phyloP scores from a whole-genome alignment of 2,797 vertebrate genomes.

The Cebuella pygmaea region DNA sequence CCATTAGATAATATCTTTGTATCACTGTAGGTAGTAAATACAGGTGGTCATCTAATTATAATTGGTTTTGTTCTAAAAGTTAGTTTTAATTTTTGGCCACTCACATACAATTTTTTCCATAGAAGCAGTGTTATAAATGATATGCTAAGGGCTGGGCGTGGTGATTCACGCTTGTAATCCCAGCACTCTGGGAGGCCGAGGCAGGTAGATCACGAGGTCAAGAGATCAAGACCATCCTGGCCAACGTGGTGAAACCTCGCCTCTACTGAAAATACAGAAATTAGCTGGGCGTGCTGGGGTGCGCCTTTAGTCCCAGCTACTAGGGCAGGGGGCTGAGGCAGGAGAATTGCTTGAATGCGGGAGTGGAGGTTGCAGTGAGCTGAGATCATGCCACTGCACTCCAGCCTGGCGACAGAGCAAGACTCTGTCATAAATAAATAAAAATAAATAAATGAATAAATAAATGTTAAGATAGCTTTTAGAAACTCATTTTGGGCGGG shows the following conservation, averaged over 20 bases:
- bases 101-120: not conserved
- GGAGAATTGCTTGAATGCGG: not conserved
- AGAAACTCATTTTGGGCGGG: slow-evolving; percentile 56
- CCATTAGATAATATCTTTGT: slow-evolving; percentile 25
- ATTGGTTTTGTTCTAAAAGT: slow-evolving; percentile 29
- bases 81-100: slow-evolving; percentile 25
- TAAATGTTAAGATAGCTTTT: not conserved
- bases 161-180: not conserved
- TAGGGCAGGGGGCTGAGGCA: not conserved
- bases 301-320: not conserved
- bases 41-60: slow-evolving; percentile 42
- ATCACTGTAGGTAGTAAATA: slow-evolving; percentile 46
- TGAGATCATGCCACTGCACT: not conserved
- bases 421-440: not conserved
- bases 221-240: not conserved
- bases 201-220: not conserved
- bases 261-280: not conserved
- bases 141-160: not conserved
- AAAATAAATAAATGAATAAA: not conserved
- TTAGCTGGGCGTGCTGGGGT: not conserved
- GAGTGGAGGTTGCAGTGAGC: not conserved
- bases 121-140: slow-evolving; percentile 47
- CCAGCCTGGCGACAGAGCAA: not conserved
- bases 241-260: not conserved
- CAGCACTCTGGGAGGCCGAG: not conserved